Base-by-base conservation (phyloP, 2,797 vertebrate genomes). In the Megaceryle alcyon region DNA sequence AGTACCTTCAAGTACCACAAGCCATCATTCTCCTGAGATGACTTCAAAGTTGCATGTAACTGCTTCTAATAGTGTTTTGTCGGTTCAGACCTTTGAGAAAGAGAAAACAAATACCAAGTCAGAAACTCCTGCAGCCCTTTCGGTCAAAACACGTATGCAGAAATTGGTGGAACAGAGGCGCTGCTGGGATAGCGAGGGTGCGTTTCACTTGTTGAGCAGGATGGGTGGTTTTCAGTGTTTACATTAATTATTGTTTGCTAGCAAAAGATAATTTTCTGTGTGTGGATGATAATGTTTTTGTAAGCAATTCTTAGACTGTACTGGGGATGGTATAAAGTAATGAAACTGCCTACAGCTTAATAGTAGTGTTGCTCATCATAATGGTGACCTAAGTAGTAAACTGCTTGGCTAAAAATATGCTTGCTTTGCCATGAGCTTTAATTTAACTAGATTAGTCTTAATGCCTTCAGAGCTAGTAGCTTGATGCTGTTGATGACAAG, bases 91-190 rank as follows among this genome's bases (percentile, higher is more conserved):
- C 6, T 60, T 64, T 17, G 23, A 80, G 26, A 94, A 39, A 69
- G 90, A 54, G 51, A 96, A 92, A 43, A 61, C 68, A 37, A 88
- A 28, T 31, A 13, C 61, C 7, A 90, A 44, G 72, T 33, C 81
- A 71, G 97, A 90, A 78, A 51, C 95, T 23, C 49, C 95, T 12
- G 41, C 89, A 6, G 96, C 79, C 77, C 97, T 92, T 53, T 98
- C 98, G 6, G 92, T 99, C 95, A 99, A 96, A 92, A 98, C 98
- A 7, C 99, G 99, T 18, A 98, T 99, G 90, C 99, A 99, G 93
- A 99, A 88, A 81, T 88, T 99, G 68, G 99, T 98, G 46, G 98
- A 98, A 33, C 98, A 99, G 94, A 98, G 99, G 28, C 98, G 98
- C 54, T 96, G 92, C 79, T 99, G 99, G 99, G 99, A 99, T 51